Base-by-base conservation (phyloP, 1,140 invertebrate genomes). In the Micrasema minimum region DNA sequence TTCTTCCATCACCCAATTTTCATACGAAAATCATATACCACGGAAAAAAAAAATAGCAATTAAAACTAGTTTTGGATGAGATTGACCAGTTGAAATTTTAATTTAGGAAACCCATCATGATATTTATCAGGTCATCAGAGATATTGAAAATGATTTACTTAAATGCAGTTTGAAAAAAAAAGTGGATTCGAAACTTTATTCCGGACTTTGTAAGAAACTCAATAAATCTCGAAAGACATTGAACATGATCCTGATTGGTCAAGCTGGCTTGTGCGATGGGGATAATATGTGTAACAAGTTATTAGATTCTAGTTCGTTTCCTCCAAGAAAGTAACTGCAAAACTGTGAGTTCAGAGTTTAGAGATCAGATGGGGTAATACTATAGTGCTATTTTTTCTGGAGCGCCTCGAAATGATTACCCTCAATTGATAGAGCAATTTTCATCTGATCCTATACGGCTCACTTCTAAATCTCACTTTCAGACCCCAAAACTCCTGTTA, bases 231-330 rank as follows among this genome's bases (percentile, higher is more conserved):
- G 61, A n/a, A 69, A 48, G 66, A 35, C 26, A 16, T 18, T 74
- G 10, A 74, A 74, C 45, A 70, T 70, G 51, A 74, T 70, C 14
- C 53, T 74, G 41, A 66, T 74, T 5, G 72, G 72, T 16, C 72
- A 74, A 38, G 45, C 51, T 0, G 67, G 67, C 16, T 53, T 74
- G 23, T 50, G 18, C 18, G 43, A 62, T 22, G 72, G 72, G 1
- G 37, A 23, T 2, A 14, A 57, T n/a, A 69, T 20, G 10, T 31
- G 46, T n/a, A 45, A 14, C 5, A 57, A 69, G 46, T 55, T 72
- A 20, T 22, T 23, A 23, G 26, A 57, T 23, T n/a, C 38, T 62
- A 14, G 10, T 69, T n/a, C 5, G 18, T 38, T n/a, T 51, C 23
- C 35, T 69, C 26, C 46, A 51, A 22, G n/a, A n/a, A 23, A 18